Evolutionary conservation across 2,888 invertebrate genomes (phyloP), one percentile per base, ranked within the genome.

Genomic region (Drosophila infuscata): DNA sequence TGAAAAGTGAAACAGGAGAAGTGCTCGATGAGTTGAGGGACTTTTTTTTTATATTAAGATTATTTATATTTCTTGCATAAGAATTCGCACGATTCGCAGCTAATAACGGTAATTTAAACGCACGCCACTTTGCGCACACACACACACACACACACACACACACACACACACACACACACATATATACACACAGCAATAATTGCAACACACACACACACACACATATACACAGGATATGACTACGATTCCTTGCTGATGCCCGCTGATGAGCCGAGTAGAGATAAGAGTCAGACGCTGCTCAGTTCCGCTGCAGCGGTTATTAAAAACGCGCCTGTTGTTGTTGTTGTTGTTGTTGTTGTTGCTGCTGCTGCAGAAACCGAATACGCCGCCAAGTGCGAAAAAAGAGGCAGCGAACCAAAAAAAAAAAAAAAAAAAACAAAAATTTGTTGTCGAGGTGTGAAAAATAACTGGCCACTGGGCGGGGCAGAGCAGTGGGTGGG

Each of bases 91-190:
- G 91, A 90, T 91, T 91, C 91, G 83, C 88, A 90, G 83, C 83
- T 92, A 92, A 92, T 92, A 92, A 92, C 92, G 92, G 92, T 92
- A 91, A 92, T 92, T 92, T 92, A 83, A 89, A 88, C 88, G 90
- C 90, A 88, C 87, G 91, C 85, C 82, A 89, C 89, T 83, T 82
- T 81, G 29, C n/a, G 15, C 33, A 8, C 20, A 51, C 51, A 49
- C 49, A 49, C 32, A 52, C 32, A 20, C 48, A 48, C 81, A 32
- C 17, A 17, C 46, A 25, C 25, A 29, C 35, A 35, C 25, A 25
- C 25, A 17, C 35, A 49, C 32, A 52, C 32, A 20, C 48, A 48
- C 81, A 32, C 17, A 17, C 46, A 25, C 25, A 29, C 35, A 35
- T 15, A 25, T 17, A 17, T 25, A 63, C 59, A 25, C 25, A 25